phyloP scores from a whole-genome alignment of 37 sponge, comb jelly and placozoan genomes.

The Hormiphora californensis region DNA sequence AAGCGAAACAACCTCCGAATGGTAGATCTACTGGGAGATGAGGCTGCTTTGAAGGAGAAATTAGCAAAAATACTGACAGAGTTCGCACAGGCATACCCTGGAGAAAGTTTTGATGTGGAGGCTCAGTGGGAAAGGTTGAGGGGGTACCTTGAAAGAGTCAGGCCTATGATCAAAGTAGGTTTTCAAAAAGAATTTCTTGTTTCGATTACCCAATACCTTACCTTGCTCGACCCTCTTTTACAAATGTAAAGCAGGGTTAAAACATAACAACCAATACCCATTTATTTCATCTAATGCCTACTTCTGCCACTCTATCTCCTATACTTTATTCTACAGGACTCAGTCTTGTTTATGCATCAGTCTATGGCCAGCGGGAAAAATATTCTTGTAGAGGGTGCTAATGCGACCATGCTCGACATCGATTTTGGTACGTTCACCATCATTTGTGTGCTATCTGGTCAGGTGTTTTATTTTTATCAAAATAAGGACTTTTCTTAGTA shows the following conservation, averaged over 20 bases:
- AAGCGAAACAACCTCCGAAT: slow-evolving; percentile 64
- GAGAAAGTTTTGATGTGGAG: not conserved
- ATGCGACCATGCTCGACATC: slow-evolving; percentile 97
- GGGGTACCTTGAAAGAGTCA: slow-evolving; percentile 35
- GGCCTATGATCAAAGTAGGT: slow-evolving; percentile 55
- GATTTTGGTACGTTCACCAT: slow-evolving; percentile 80
- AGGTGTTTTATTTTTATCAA: too few relatives aligned
- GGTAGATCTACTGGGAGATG: slow-evolving; percentile 71
- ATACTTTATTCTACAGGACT: slow-evolving; percentile 68
- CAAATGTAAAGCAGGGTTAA: not conserved
- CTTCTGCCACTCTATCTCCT: not conserved
- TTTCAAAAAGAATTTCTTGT: too few relatives aligned
- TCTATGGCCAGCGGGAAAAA: slow-evolving; percentile 64
- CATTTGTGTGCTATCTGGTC: too few relatives aligned
- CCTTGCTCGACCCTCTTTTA: not conserved
- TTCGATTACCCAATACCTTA: too few relatives aligned
- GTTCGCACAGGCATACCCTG: not conserved
- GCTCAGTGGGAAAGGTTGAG: not conserved
- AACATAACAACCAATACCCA: not conserved
- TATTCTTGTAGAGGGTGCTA: slow-evolving; percentile 93
- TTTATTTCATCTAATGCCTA: not conserved
- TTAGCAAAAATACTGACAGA: not conserved
- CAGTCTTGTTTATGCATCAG: slow-evolving; percentile 67
- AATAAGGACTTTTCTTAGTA: too few relatives aligned
- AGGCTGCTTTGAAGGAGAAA: slow-evolving; percentile 59